phyloP scores from a whole-genome alignment of 2,888 invertebrate species.

The Philaethria dido region DNA sequence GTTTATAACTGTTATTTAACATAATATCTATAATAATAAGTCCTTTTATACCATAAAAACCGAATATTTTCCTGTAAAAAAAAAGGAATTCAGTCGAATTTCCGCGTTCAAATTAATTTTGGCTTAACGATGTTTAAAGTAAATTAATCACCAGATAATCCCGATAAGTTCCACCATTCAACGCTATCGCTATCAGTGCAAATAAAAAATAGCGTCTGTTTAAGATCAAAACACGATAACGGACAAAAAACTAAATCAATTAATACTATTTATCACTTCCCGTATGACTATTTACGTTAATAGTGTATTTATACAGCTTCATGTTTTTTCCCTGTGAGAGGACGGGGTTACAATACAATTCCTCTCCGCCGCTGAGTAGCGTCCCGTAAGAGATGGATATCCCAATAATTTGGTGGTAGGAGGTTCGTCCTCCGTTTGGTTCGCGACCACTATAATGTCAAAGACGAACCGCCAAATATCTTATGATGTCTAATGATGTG shows the following conservation, averaged over 20 bases:
- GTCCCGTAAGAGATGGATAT: too few species aligned
- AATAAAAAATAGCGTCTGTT: constrained; percentile 31
- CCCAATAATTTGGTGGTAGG: too few species aligned
- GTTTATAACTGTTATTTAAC: too few species aligned
- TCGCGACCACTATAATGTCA: too few species aligned
- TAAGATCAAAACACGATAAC: constrained; percentile 25
- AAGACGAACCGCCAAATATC: too few species aligned
- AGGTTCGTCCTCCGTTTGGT: too few species aligned
- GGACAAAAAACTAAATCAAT: constrained; percentile 13
- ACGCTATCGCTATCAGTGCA: constrained; percentile 29
- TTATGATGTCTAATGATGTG: too few species aligned
- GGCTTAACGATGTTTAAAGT: constrained; percentile 23
- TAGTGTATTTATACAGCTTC: too few species aligned
- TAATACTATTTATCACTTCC: not conserved
- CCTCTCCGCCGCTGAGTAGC: too few species aligned
- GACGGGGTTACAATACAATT: too few species aligned
- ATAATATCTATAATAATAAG: too few species aligned
- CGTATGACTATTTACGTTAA: not conserved
- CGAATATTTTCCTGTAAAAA: not conserved
- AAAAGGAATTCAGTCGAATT: not conserved
- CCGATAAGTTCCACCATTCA: constrained; percentile 26
- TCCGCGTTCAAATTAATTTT: constrained; percentile 23
- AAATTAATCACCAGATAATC: constrained; percentile 31
- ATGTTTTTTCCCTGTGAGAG: too few species aligned
- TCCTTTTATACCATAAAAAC: not conserved